These are phyloP conservation scores for Epinotia ramella DNA, from an alignment of 2,888 invertebrate genomes.

Conservation along the genomic window DNA sequence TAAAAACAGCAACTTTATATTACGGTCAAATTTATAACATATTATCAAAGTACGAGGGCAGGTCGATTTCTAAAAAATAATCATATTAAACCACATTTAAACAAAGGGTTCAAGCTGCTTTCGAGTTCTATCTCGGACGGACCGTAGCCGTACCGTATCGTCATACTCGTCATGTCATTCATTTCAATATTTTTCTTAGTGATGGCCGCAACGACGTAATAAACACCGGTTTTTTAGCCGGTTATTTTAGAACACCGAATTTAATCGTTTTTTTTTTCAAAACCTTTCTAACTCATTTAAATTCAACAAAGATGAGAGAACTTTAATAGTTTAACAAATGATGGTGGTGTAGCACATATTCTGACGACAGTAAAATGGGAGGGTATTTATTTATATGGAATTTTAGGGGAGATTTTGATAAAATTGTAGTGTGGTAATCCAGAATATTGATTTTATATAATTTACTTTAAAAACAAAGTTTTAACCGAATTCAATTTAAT, in stretches of 20 bases:
- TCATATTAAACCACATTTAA: conserved; percentile 25
- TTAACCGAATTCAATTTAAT: too few species aligned
- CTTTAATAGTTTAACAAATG: too few species aligned
- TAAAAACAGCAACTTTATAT: background rate
- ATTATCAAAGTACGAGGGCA: conserved; percentile 3
- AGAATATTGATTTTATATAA: too few species aligned
- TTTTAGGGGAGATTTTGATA: too few species aligned
- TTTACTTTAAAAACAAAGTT: too few species aligned
- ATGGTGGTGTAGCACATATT: too few species aligned
- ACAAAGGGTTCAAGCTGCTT: conserved; percentile 31
- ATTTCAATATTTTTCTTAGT: conserved; percentile 21
- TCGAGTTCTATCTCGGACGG: conserved; percentile 9
- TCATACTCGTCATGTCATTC: conserved; percentile 14
- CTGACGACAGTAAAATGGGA: too few species aligned
- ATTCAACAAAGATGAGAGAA: too few species aligned
- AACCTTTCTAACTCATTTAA: too few species aligned
- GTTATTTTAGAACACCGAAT: background rate
- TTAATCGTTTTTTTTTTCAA: too few species aligned
- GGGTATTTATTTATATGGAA: too few species aligned
- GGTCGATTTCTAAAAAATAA: conserved; percentile 1
- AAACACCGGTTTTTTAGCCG: conserved; percentile 17
- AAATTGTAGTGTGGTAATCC: too few species aligned
- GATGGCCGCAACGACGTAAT: background rate
- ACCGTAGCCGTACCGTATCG: background rate
- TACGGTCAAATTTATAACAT: conserved; percentile 9